Evolutionary conservation across 2,797 vertebrate genomes (phyloP), one percentile per base, ranked within the genome.

Genomic region (Kryptopterus vitreolus): DNA sequence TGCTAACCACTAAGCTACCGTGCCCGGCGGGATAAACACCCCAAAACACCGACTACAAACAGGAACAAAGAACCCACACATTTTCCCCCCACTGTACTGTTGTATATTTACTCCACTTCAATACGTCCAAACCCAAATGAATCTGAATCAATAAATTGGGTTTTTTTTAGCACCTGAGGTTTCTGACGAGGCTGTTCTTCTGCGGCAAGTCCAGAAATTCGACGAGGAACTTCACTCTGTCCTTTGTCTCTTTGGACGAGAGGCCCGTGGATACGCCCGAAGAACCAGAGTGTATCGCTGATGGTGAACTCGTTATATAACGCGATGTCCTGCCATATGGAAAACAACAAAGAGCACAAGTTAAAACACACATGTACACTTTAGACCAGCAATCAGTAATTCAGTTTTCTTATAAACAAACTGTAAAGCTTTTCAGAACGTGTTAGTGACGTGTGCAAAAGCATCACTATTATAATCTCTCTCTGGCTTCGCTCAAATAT

Each of bases 241-340:
- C 86, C 81, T 86, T 85, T 1, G 89, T 94, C 50, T 94, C 93
- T 87, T 91, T 92, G 1, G 83, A 87, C 0, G 90, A 91, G 84
- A 95, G 88, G 31, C 93, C n/a, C 92, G 31, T 95, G 92, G 79
- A 95, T 91, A 50, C 93, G 89, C 0, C 94, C 92, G 1, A 89
- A 95, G 85, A 94, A 95, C 80, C 86, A 91, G 72, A 95, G 74
- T 0, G 93, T 94, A 88, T 95, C 89, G 1, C 91, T 87, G 86
- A 95, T 95, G 84, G 92, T 94, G 86, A 95, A 94, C 88, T 95
- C 94, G 31, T 88, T 91, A 90, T 95, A 95, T 76, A 95, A 50
- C 0, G 94, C 94, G 82, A 95, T 86, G 1, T 95, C 94, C 94
- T 95, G 76, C 2, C 68, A 18, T 2, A 18, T 20, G n/a, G 24